Conservation (phyloP, 1,140 invertebrate genomes). For the Metaphire vulgaris region DNA sequence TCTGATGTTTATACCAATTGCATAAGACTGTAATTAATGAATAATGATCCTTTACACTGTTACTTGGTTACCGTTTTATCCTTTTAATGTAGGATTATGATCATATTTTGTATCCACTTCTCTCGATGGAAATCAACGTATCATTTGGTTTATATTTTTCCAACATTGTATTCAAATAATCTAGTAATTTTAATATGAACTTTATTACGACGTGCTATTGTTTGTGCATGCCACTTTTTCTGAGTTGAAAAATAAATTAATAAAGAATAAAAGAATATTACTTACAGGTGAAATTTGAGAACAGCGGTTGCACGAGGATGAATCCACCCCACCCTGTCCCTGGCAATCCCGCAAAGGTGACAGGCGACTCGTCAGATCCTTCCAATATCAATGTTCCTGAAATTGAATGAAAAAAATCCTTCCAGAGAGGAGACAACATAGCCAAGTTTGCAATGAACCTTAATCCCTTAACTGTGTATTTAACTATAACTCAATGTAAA, state of each 20-base stretch:
- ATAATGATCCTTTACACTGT: too few relatives aligned
- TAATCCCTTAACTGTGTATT: not conserved
- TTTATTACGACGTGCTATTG: too few relatives aligned
- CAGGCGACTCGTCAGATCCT: not conserved
- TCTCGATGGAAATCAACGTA: not conserved
- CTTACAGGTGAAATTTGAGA: not conserved
- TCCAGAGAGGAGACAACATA: not conserved
- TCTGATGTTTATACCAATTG: too few relatives aligned
- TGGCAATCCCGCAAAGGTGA: not conserved
- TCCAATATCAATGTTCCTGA: not conserved
- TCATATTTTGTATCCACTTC: not conserved
- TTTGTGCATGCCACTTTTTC: too few relatives aligned
- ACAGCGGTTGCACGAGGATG: not conserved
- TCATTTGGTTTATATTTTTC: too few relatives aligned
- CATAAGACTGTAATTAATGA: too few relatives aligned
- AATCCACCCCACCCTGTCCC: not conserved
- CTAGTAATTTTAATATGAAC: too few relatives aligned
- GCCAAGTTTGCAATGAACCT: not conserved
- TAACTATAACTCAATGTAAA: not conserved
- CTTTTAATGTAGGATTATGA: too few relatives aligned
- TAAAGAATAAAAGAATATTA: not conserved
- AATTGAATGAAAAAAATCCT: not conserved
- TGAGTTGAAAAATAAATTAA: not conserved
- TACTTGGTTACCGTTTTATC: too few relatives aligned
- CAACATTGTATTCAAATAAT: too few relatives aligned